Evolutionary conservation across 1,140 invertebrate species (phyloP).

Genomic region (Archegozetes longisetosus): DNA sequence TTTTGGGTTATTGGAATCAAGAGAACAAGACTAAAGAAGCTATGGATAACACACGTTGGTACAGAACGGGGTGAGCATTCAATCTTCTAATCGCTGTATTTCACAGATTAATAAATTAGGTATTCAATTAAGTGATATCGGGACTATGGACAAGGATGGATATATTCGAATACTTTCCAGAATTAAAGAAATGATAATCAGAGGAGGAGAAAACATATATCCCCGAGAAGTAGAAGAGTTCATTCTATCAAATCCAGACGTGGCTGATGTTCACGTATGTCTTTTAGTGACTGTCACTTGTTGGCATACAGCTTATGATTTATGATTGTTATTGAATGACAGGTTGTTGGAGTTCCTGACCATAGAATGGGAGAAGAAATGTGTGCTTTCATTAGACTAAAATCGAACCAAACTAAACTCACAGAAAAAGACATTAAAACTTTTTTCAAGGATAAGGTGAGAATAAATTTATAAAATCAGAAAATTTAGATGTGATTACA

Average conservation of each 20-base stretch:
- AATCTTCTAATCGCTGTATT: not conserved
- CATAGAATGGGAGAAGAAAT: conserved; percentile 65
- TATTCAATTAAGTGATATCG: conserved; percentile 25
- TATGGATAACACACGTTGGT: conserved; percentile 55
- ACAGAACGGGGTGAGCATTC: conserved; percentile 47
- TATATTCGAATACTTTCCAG: conserved; percentile 35
- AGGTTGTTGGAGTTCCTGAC: conserved; percentile 57
- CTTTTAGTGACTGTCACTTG: not conserved
- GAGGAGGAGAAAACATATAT: conserved; percentile 39
- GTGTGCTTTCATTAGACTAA: conserved; percentile 51
- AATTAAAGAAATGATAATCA: conserved; percentile 38
- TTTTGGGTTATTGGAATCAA: conserved; percentile 72
- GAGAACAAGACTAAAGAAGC: conserved; percentile 56
- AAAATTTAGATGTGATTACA: conserved; percentile 10
- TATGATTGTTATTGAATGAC: conserved; percentile 6
- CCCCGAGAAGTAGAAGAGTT: conserved; percentile 21
- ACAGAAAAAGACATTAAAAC: conserved; percentile 42
- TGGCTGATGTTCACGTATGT: conserved; percentile 18
- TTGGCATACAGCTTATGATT: not conserved
- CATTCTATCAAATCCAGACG: not conserved
- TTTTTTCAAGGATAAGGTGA: conserved; percentile 53
- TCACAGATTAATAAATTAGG: not conserved
- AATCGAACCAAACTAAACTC: conserved; percentile 29
- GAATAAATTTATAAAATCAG: conserved; percentile 9
- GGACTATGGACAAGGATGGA: conserved; percentile 25